Base-by-base conservation (phyloP, 2,888 invertebrate genomes). In the Ramazzottius varieornatus region DNA sequence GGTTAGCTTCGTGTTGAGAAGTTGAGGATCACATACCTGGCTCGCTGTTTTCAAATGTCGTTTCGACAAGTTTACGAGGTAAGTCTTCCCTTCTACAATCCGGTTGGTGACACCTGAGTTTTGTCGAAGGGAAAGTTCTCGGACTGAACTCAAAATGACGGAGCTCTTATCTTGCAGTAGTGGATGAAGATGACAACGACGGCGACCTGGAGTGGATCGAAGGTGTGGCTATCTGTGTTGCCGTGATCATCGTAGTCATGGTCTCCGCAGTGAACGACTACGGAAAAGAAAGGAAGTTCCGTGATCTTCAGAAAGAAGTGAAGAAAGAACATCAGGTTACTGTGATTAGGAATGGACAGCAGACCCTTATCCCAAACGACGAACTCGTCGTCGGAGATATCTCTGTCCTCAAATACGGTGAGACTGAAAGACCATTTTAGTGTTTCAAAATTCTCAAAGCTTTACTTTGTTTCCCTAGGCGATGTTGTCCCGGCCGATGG, bases 191-290 rank as follows among this genome's bases (percentile, higher is more conserved):
- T 63, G 71, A 72, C 54, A 69, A 72, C 16, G 77, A 77, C 66
- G 73, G 74, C 65, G 75, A 76, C 65, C 77, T 78, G 1, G 78
- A 77, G 32, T 80, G 79, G 80, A 80, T 80, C 65, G 80, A 80
- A 70, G 80, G 79, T 65, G 75, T 76, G 65, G 80, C 80, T 66
- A 80, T 80, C 70, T 71, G 80, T 67, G 73, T 77, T 46, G 79
- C 80, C 65, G 80, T 80, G 34, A 70, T 77, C 66, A 78, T 80
- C 67, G 80, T 80, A 67, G 80, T 80, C 34, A 71, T 80, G 67
- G 80, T 80, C 65, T 79, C 79, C 65, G 79, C 80, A 65, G 75
- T 80, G 69, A 80, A 80, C 71, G 79, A 80, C 70, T 80, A 78
- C 75, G 75, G 76, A 67, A 80, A 80, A 70, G 77, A 77, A 68